Conservation (phyloP, 2,113 vertebrate genomes). For the Alosa alosa region DNA sequence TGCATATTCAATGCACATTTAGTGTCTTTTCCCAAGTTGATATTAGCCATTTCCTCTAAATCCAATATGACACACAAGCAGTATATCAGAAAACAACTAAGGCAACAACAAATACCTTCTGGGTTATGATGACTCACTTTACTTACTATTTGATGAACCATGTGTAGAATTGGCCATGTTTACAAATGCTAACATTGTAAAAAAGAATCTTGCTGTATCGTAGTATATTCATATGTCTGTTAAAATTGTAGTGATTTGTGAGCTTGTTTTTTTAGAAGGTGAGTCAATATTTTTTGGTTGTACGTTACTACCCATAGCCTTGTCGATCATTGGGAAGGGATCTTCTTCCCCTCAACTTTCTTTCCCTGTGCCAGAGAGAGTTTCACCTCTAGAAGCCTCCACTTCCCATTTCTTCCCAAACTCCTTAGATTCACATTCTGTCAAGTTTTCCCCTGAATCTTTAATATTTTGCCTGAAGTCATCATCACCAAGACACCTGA, state of each 20-base stretch:
- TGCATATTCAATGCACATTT: background rate
- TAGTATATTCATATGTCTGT: background rate
- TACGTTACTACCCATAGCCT: background rate
- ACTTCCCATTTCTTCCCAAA: background rate
- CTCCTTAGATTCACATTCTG: background rate
- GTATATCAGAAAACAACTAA: background rate
- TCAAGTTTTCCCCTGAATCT: constrained; percentile 39
- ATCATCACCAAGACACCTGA: constrained; percentile 49
- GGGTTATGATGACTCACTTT: no score
- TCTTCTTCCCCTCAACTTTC: background rate
- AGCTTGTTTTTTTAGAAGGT: background rate
- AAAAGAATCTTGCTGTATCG: background rate
- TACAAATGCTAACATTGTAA: no score
- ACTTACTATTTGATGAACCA: no score
- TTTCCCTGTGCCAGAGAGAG: background rate
- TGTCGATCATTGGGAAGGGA: background rate
- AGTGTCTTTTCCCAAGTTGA: background rate
- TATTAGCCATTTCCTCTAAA: background rate
- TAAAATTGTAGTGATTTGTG: background rate
- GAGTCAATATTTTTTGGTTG: background rate
- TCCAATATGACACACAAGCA: background rate
- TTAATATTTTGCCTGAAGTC: constrained; percentile 57
- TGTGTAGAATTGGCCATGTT: no score
- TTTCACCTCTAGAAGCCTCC: background rate
- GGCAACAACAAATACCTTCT: no score